Evolutionary conservation across 2,888 invertebrate species (phyloP).

Genomic region (Leistus spinibarbis): DNA sequence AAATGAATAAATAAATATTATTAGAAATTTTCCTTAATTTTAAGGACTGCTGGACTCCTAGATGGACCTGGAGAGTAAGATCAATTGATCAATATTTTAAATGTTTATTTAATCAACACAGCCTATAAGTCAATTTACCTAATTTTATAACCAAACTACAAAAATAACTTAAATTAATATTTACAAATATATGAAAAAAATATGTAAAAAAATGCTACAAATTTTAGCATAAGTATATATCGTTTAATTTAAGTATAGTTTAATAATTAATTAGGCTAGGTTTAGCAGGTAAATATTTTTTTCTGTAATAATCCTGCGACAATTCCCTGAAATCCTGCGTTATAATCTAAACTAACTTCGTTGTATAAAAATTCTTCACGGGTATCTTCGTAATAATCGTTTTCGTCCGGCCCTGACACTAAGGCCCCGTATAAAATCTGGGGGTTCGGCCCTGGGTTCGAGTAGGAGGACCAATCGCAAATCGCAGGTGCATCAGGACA

Average conservation of each 20-base stretch:
- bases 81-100: neutral
- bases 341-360: conserved; percentile 64
- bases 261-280: neutral
- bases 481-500: conserved; percentile 59
- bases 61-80: neutral
- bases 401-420: conserved; percentile 63
- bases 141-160: neutral
- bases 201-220: too few species aligned
- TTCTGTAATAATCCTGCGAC: conserved; percentile 59
- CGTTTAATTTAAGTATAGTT: too few species aligned
- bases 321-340: conserved; percentile 63
- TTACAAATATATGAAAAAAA: neutral
- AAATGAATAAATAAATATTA: too few species aligned
- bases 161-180: neutral
- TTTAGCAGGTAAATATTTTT: conserved; percentile 18
- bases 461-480: conserved; percentile 60
- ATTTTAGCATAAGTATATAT: too few species aligned
- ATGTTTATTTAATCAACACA: neutral
- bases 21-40: too few species aligned
- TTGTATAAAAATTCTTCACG: conserved; percentile 62
- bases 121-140: neutral
- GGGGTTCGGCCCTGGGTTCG: conserved; percentile 58
- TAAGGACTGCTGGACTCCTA: too few species aligned
- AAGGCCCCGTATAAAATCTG: conserved; percentile 63
- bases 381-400: conserved; percentile 60